Evolutionary conservation across 2,797 vertebrate species (phyloP).

Genomic region (Phrynocephalus forsythii): DNA sequence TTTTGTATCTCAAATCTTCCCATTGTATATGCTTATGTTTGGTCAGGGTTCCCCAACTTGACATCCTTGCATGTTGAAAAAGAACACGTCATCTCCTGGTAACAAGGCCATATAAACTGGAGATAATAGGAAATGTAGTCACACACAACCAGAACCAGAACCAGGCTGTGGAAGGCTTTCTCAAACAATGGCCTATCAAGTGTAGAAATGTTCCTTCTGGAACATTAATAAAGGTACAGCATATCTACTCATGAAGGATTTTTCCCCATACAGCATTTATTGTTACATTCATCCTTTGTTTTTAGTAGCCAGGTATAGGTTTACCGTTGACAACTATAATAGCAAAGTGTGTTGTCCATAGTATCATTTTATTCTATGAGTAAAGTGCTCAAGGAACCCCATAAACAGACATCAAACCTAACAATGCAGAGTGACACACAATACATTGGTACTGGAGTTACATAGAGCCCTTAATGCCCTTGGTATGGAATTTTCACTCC

Average conservation of each 20-base stretch:
- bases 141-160: background rate
- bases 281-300: background rate
- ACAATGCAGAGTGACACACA: no score
- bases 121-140: background rate
- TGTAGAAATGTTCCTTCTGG: background rate
- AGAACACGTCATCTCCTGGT: no score
- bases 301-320: background rate
- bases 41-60: background rate
- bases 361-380: background rate
- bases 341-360: background rate
- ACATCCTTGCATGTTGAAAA: no score
- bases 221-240: background rate
- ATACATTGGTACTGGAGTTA: background rate
- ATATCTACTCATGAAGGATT: background rate
- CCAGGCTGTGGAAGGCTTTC: background rate
- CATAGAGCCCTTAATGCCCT: background rate
- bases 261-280: background rate
- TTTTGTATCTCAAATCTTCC: no score
- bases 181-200: background rate
- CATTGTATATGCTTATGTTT: background rate
- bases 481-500: background rate
- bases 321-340: background rate
- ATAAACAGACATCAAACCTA: background rate
- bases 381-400: background rate
- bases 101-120: background rate